Evolutionary conservation across 2,113 vertebrate genomes (phyloP).

Genomic region (Setophaga petechia): DNA sequence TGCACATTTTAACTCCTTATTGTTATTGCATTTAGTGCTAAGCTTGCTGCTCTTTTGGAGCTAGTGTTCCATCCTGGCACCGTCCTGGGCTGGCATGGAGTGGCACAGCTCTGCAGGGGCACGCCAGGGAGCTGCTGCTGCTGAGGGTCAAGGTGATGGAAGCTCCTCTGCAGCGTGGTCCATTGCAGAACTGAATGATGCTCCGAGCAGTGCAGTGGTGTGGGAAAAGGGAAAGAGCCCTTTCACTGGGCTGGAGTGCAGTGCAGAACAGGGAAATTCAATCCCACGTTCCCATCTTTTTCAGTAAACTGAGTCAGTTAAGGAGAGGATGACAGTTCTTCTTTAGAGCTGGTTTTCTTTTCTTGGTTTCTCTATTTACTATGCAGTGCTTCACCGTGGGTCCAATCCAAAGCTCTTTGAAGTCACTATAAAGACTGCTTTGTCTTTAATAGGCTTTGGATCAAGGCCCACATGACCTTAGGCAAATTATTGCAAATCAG

Average conservation of each 20-base stretch:
- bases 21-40: neutral
- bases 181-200: neutral
- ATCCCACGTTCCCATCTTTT: fast-evolving
- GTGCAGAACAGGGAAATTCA: neutral
- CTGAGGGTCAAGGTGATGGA: neutral
- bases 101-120: neutral
- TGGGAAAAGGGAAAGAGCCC: neutral
- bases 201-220: neutral
- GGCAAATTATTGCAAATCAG: constrained; percentile 23
- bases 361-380: neutral
- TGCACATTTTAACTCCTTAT: constrained; percentile 44
- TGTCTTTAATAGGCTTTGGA: constrained; percentile 41
- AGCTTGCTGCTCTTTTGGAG: neutral
- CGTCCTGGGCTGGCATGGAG: neutral
- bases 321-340: neutral
- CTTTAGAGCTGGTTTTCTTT: neutral
- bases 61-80: fast-evolving
- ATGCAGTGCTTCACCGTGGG: neutral
- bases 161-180: neutral
- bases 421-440: constrained; percentile 37
- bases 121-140: neutral
- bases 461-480: constrained; percentile 13
- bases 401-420: constrained; percentile 40
- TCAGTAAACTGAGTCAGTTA: neutral
- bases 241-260: neutral